Evolutionary conservation across 2,888 invertebrate genomes (phyloP).

Genomic region (Lasioglossum villosulum): DNA sequence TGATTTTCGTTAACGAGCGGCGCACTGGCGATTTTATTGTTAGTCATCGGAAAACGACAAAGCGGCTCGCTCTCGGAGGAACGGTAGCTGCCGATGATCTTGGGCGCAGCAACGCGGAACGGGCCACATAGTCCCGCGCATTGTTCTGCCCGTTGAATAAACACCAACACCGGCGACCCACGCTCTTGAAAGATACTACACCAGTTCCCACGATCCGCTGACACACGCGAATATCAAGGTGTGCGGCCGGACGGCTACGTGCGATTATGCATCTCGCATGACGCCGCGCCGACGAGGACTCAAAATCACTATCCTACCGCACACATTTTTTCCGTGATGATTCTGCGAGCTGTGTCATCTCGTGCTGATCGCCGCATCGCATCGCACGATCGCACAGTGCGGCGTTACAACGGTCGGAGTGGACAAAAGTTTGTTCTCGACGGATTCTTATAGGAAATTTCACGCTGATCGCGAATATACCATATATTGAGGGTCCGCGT

Average conservation of each 20-base stretch:
- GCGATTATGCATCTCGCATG: conserved; percentile 63
- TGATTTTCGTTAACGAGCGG: conserved; percentile 1
- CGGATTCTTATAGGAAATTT: too few relatives aligned
- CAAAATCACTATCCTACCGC: conserved; percentile 24
- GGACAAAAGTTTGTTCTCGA: too few relatives aligned
- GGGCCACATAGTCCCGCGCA: conserved; percentile 79
- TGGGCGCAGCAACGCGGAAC: conserved; percentile 80
- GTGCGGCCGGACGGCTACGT: conserved; percentile 37
- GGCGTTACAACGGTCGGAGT: too few relatives aligned
- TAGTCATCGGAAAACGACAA: conserved; percentile 49
- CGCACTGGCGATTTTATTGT: not conserved
- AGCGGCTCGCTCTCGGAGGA: conserved; percentile 52
- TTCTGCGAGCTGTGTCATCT: conserved; percentile 1
- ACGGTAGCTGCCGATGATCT: conserved; percentile 77
- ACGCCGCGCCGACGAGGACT: conserved; percentile 52
- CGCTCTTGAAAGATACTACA: conserved; percentile 79
- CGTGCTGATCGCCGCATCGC: not conserved
- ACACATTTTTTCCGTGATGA: not conserved
- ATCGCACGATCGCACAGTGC: too few relatives aligned
- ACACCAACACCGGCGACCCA: conserved; percentile 82
- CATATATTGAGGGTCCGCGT: too few relatives aligned
- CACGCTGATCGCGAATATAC: too few relatives aligned
- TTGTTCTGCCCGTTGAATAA: conserved; percentile 81
- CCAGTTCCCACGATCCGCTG: conserved; percentile 82
- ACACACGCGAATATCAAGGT: conserved; percentile 79